Evolutionary conservation across 1,140 invertebrate species (phyloP).

Genomic region (Reticulitermes speratus): DNA sequence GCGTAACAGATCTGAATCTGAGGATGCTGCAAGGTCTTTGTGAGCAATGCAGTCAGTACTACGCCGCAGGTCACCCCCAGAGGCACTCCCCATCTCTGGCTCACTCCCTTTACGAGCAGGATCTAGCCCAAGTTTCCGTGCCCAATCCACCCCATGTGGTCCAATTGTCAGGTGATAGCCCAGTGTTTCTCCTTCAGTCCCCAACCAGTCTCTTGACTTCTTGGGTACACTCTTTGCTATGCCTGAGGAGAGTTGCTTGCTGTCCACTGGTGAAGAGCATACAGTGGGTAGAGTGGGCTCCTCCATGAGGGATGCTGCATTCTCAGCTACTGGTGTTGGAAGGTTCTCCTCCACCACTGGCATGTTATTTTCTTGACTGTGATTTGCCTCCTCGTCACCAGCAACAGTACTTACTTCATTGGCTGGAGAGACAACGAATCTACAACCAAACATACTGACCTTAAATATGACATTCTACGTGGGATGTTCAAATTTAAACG

Average conservation of each 20-base stretch:
- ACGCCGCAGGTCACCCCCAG: constrained; percentile 55
- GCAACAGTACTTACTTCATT: constrained; percentile 23
- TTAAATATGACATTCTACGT: no score
- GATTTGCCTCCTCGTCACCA: neutral
- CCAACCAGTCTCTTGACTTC: constrained; percentile 36
- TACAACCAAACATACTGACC: neutral
- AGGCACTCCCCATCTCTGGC: constrained; percentile 48
- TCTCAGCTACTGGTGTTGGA: neutral
- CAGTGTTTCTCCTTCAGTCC: constrained; percentile 33
- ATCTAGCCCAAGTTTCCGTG: constrained; percentile 35
- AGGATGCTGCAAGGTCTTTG: constrained; percentile 59
- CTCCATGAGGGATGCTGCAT: neutral
- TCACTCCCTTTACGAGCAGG: constrained; percentile 50
- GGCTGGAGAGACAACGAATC: constrained; percentile 38
- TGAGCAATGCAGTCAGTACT: constrained; percentile 67
- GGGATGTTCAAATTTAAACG: no score
- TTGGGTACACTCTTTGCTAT: neutral
- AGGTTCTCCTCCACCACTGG: neutral
- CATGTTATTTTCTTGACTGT: neutral
- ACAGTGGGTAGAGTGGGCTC: neutral
- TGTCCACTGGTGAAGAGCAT: neutral
- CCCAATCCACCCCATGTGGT: constrained; percentile 53
- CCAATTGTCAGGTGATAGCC: constrained; percentile 61
- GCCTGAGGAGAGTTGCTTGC: neutral
- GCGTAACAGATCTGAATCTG: constrained; percentile 58